These are phyloP conservation scores for Choloepus hoffmanni DNA, from an alignment of 2,113 vertebrate genomes.

Conservation along the genomic window DNA sequence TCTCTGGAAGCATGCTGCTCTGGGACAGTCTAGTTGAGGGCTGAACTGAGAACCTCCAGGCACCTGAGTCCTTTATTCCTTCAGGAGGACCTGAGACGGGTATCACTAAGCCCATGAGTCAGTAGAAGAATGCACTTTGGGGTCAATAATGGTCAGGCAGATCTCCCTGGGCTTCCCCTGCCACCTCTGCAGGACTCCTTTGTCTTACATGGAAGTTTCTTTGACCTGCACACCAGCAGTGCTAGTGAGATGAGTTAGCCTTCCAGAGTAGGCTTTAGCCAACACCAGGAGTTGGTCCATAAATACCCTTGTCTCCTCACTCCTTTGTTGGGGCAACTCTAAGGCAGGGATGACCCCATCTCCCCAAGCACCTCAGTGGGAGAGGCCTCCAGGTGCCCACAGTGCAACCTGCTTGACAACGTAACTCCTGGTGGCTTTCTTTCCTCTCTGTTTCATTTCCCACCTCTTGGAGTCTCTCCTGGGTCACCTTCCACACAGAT, in stretches of 20 bases:
- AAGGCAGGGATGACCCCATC: fast-evolving
- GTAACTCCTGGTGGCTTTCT: background rate
- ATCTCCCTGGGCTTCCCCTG: background rate
- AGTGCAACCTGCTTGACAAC: background rate
- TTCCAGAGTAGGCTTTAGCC: background rate
- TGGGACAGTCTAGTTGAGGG: too few relatives aligned
- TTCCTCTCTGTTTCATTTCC: too few relatives aligned
- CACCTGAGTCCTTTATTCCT: too few relatives aligned
- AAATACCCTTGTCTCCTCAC: background rate
- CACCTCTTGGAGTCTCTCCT: background rate
- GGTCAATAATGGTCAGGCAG: too few relatives aligned
- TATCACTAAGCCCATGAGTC: fast-evolving
- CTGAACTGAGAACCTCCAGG: too few relatives aligned
- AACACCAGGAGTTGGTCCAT: fast-evolving
- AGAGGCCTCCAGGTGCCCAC: background rate
- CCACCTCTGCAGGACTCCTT: background rate
- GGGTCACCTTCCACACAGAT: fast-evolving
- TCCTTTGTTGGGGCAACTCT: too few relatives aligned
- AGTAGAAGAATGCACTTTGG: background rate
- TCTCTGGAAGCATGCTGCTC: background rate
- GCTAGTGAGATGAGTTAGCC: too few relatives aligned
- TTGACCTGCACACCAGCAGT: too few relatives aligned
- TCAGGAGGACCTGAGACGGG: background rate
- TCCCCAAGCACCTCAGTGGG: background rate
- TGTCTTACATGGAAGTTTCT: background rate